Evolutionary conservation across 2,113 vertebrate species (phyloP), one percentile per base, ranked within the genome.

Genomic region (Crotalus horridus): DNA sequence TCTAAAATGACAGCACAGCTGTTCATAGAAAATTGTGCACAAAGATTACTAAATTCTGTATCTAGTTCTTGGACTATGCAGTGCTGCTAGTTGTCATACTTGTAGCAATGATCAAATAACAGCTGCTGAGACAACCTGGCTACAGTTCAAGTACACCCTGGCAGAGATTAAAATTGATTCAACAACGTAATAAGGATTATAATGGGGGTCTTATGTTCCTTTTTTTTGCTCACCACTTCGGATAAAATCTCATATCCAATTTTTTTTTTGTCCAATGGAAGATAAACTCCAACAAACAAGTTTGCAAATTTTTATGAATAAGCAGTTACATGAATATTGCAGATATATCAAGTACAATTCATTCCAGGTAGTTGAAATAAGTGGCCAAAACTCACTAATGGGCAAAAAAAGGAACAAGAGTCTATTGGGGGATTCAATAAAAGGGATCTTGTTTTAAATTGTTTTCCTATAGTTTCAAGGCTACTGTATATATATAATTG

Each of bases 1-100:
- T 95, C 95, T 96, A 96, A 97, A 96, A 81, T 94, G 95, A 97
- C 94, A 94, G 87, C 85, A 93, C 97, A 98, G 97, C 97, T 98
- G 97, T 96, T 97, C 92, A 92, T 46, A 91, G 90, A 94, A 97
- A 97, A 97, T 95, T 95, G 95, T 33, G 58, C 85, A 96, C 91
- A 95, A 97, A 95, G 61, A 94, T 93, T 93, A 95, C 92, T 69
- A 93, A 94, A 96, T 91, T 93, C 93, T 94, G 56, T 94, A 95
- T 74, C 13, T 93, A 89, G 24, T 94, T 94, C 85, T 95, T 93
- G 95, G 93, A 95, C 93, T 6, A 21, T 58, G 87, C 95, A 94
- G 58, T 5, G 90, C 53, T 95, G 69, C 74, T 43, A 43, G 33
- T 81, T 81, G 33, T 21, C 74, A 81, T 81, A 43, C 74, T 81